A percentile compares a stretch with the other conserved stretches of the same genome.
These are phyloP conservation scores for Spodoptera exigua DNA, from an alignment of 2,888 invertebrate species.

Conservation along the genomic window DNA sequence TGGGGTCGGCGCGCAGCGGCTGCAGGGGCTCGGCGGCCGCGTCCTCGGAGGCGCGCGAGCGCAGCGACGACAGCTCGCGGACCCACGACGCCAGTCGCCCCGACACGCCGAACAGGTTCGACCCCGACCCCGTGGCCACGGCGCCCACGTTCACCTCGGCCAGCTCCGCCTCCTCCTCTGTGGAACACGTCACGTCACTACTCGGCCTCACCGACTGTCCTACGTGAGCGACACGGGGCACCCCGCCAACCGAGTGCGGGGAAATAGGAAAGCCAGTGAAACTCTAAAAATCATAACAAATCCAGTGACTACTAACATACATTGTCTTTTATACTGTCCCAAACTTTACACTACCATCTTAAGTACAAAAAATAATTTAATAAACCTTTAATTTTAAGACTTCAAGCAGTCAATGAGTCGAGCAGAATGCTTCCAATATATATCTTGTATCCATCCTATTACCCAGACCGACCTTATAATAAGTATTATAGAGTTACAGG, in stretches of 20 bases:
- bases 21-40: conserved; percentile 76
- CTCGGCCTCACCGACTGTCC: neutral
- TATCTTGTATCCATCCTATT: no score
- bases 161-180: conserved; percentile 83
- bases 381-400: no score
- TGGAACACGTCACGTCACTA: neutral
- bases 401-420: no score
- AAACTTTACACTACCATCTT: conserved; percentile 6
- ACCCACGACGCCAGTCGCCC: conserved; percentile 87
- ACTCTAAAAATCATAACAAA: no score
- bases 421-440: no score
- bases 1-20: conserved; percentile 62
- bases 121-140: conserved; percentile 84
- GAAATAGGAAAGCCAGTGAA: no score
- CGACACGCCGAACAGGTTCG: conserved; percentile 87
- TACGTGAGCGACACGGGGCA: no score
- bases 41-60: conserved; percentile 78
- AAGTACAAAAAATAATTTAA: no score
- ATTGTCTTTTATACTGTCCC: conserved; percentile 25
- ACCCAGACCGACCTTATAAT: no score
- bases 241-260: no score
- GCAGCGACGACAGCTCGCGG: conserved; percentile 84
- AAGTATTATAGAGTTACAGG: no score
- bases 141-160: conserved; percentile 85
- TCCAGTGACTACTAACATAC: conserved; percentile 6